Evolutionary conservation across 2,797 vertebrate genomes (phyloP).

Genomic region (Aulostomus chinensis): DNA sequence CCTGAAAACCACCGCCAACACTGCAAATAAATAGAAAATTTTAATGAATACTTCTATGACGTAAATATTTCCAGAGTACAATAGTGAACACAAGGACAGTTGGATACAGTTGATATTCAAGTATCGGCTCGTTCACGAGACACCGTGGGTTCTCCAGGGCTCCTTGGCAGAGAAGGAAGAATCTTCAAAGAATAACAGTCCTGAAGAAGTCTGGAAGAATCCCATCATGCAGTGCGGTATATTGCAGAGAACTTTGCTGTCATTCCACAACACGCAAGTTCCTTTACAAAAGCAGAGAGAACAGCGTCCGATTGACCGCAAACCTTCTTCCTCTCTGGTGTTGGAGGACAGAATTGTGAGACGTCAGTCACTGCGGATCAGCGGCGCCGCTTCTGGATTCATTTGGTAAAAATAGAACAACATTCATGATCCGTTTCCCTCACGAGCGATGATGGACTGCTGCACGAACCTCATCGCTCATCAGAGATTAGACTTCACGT

Average conservation of each 20-base stretch:
- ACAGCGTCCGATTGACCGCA: constrained; percentile 24
- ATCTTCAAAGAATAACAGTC: constrained; percentile 60
- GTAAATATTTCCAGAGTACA: constrained; percentile 60
- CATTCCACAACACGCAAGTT: constrained; percentile 54
- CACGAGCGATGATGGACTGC: too few relatives aligned
- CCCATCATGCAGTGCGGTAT: constrained; percentile 76
- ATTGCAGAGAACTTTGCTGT: constrained; percentile 75
- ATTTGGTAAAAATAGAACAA: too few relatives aligned
- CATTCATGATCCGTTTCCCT: too few relatives aligned
- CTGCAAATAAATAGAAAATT: constrained; percentile 55
- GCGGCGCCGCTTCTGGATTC: too few relatives aligned
- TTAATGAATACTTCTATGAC: constrained; percentile 47
- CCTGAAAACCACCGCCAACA: neutral
- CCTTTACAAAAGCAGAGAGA: constrained; percentile 49
- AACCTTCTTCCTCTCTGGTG: too few relatives aligned
- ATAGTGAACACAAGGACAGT: constrained; percentile 38
- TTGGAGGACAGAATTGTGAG: too few relatives aligned
- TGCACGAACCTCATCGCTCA: too few relatives aligned
- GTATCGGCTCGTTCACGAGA: constrained; percentile 64
- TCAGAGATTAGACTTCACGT: too few relatives aligned
- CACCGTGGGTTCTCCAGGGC: constrained; percentile 49
- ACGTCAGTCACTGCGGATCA: too few relatives aligned
- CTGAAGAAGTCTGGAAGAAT: constrained; percentile 66
- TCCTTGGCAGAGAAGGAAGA: constrained; percentile 63
- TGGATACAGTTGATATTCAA: constrained; percentile 49